A percentile compares a stretch with the other conserved stretches of the same genome.
phyloP scores from a whole-genome alignment of 1,140 invertebrate species.

The Asbolus verrucosus region DNA sequence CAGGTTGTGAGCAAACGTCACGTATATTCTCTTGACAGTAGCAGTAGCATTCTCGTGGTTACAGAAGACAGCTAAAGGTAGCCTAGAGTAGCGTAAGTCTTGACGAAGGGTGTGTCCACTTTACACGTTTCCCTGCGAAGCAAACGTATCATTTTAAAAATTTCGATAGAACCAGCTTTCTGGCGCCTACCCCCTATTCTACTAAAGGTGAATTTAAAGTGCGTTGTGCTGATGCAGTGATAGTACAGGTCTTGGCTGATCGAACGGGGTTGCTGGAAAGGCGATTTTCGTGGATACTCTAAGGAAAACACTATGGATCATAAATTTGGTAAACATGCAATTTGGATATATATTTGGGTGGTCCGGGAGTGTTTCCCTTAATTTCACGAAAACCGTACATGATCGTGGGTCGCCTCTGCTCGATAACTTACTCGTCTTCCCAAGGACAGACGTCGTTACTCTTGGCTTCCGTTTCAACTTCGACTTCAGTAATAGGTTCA shows the following conservation, averaged over 20 bases:
- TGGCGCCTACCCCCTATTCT: conserved; percentile 29
- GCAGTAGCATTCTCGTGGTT: neutral
- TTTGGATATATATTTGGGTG: neutral
- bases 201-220: conserved; percentile 25
- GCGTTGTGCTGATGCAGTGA: conserved; percentile 37
- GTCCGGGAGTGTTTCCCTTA: conserved; percentile 10
- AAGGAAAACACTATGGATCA: conserved; percentile 15
- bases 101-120: conserved; percentile 87
- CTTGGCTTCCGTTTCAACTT: conserved; percentile 67
- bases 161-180: neutral
- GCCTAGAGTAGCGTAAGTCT: conserved; percentile 89
- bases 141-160: conserved; percentile 30
- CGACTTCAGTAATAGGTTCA: conserved; percentile 45
- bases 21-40: conserved; percentile 12
- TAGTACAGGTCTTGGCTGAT: conserved; percentile 31
- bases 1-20: conserved; percentile 38
- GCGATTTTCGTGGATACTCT: conserved; percentile 23
- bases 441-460: conserved; percentile 86
- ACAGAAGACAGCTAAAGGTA: conserved; percentile 76
- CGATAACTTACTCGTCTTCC: conserved; percentile 87
- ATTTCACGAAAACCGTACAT: conserved; percentile 26
- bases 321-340: neutral
- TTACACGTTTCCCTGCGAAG: conserved; percentile 81
- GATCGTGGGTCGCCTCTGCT: neutral
- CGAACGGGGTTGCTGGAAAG: conserved; percentile 18